Evolutionary conservation across 2,113 vertebrate genomes (phyloP), one percentile per base, ranked within the genome.

Genomic region (Aviceda subcristata): DNA sequence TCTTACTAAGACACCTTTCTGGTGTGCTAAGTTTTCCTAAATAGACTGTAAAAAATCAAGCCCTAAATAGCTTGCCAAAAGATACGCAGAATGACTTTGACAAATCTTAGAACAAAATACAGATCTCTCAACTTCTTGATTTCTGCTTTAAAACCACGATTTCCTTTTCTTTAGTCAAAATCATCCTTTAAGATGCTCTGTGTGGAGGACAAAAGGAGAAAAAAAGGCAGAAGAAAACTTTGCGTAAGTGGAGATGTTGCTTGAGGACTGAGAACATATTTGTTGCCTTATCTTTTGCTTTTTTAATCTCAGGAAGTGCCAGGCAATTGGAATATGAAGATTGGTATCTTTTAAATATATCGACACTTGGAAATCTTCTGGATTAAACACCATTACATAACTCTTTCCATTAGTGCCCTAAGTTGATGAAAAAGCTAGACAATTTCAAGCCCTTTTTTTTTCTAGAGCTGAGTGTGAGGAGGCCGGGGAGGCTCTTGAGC

Each of bases 311-410:
- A 75, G 73, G 48, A 95, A 81, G 53, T 50, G 88, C 79, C 91
- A 92, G 69, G 72, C 60, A 92, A 82, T 38, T 73, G 94, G 76
- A 82, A 94, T 89, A 89, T 43, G 64, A 89, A 97, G 95, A 97
- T 97, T 24, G n/a, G 23, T 94, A 97, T 96, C 95, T 96, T 92
- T 86, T 50, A 75, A 82, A 97, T 92, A 91, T 81, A 97, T 95
- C 80, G 89, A 94, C 96, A 96, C 96, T 92, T 94, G 88, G 92
- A 97, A 95, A 97, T 95, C 91, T 94, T 53, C 80, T 16, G 51
- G 60, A 86, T 94, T 60, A 93, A 84, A 63, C 72, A 64, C 72
- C 88, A 91, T 95, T 76, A 86, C 94, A 71, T 68, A 94, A 95
- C 48, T 97, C 64, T 97, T 96, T 96, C 97, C 95, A 94, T 97